Conservation (phyloP, 2,797 vertebrate genomes). For the Anableps anableps region DNA sequence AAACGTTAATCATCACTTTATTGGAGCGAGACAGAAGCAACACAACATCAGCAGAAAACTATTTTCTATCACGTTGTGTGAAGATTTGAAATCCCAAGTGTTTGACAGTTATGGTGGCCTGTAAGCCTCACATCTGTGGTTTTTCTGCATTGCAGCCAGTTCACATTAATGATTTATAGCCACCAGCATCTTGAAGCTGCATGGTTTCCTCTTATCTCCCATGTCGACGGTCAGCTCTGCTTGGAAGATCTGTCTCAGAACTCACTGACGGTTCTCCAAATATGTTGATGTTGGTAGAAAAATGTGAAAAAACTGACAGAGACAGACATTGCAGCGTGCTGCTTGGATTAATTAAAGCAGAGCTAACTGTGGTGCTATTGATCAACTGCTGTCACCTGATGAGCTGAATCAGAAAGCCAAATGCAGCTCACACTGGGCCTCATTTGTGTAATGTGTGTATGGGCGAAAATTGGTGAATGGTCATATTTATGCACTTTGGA, state of each 20-base stretch:
- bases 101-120: not conserved
- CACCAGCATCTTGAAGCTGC: not conserved
- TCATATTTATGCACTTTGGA: not conserved
- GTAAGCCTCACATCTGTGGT: not conserved
- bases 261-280: not conserved
- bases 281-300: constrained; percentile 2
- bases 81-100: constrained; percentile 13
- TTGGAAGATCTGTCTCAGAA: not conserved
- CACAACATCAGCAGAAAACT: not conserved
- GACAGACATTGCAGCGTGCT: not conserved
- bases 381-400: constrained; percentile 15
- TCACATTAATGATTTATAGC: not conserved
- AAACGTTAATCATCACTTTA: constrained; percentile 38
- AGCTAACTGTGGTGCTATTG: constrained; percentile 12
- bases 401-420: constrained; percentile 10
- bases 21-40: constrained; percentile 14
- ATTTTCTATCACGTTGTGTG: not conserved
- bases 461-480: not conserved
- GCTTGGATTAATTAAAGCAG: constrained; percentile 6
- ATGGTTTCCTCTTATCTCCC: not conserved
- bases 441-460: constrained; percentile 12
- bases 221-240: not conserved
- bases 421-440: constrained; percentile 4
- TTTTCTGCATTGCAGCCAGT: not conserved
- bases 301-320: not conserved